Conservation (phyloP, 1,140 invertebrate species). For the Metopolophium dirhodum region DNA sequence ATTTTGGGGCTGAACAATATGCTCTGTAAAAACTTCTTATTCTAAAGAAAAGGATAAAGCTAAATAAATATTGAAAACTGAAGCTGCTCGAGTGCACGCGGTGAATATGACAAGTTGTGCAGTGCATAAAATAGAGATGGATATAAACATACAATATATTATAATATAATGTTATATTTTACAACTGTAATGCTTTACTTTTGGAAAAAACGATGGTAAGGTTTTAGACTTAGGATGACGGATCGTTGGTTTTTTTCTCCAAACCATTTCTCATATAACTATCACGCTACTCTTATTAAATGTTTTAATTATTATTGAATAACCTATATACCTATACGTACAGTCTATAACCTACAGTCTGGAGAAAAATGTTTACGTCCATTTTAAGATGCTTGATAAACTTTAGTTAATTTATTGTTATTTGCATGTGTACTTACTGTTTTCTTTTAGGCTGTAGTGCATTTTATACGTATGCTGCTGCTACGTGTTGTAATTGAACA, state of each 20-base stretch:
- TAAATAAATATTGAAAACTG: constrained; percentile 14
- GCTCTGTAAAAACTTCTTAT: neutral
- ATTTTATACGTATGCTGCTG: neutral
- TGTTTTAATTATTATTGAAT: no score
- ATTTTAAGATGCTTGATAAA: no score
- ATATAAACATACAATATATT: neutral
- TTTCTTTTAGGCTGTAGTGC: no score
- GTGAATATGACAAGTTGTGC: neutral
- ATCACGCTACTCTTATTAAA: no score
- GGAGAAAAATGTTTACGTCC: neutral
- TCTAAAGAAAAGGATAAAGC: neutral
- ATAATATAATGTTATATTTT: neutral
- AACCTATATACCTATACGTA: no score
- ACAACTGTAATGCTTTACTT: neutral
- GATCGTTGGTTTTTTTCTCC: no score
- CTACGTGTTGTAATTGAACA: neutral
- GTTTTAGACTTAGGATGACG: no score
- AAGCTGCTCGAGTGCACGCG: neutral
- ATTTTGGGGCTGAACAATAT: neutral
- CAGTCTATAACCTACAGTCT: no score
- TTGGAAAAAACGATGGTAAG: neutral
- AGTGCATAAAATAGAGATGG: neutral
- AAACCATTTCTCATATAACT: neutral
- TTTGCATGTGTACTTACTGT: no score
- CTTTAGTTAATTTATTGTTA: no score